phyloP scores from a whole-genome alignment of 2,113 vertebrate genomes.

The Mugil cephalus region DNA sequence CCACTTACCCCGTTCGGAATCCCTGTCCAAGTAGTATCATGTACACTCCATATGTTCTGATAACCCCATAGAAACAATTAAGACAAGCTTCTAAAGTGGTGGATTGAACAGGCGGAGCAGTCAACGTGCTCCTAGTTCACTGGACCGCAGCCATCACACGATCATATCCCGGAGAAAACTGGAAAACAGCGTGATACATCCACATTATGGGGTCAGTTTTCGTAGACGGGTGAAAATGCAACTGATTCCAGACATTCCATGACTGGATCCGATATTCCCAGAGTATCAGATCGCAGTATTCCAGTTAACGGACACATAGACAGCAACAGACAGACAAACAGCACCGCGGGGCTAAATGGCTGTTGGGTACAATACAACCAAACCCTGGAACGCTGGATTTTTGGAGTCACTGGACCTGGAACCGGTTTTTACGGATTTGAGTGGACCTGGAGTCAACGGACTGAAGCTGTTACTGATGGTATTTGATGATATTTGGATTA shows the following conservation, averaged over 20 bases:
- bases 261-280: constrained; percentile 44
- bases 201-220: constrained; percentile 44
- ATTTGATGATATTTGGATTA: too few species aligned
- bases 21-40: constrained; percentile 61
- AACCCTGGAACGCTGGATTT: constrained; percentile 55
- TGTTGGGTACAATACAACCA: constrained; percentile 64
- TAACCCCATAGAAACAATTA: constrained; percentile 43
- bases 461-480: too few species aligned
- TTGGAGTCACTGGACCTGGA: constrained; percentile 40
- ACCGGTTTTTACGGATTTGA: background rate
- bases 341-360: constrained; percentile 69
- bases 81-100: constrained; percentile 40
- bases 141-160: constrained; percentile 79
- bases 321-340: constrained; percentile 56
- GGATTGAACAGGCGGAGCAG: constrained; percentile 53
- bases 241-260: constrained; percentile 57
- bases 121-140: constrained; percentile 77
- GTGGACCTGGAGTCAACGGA: constrained; percentile 37
- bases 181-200: constrained; percentile 57
- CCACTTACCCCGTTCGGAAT: constrained; percentile 75
- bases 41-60: constrained; percentile 78
- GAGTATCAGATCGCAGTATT: constrained; percentile 35
- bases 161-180: constrained; percentile 65
- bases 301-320: constrained; percentile 44
- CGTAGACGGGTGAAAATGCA: background rate